Evolutionary conservation across 1,140 invertebrate species (phyloP).

Genomic region (Proctacanthus coquilletti): DNA sequence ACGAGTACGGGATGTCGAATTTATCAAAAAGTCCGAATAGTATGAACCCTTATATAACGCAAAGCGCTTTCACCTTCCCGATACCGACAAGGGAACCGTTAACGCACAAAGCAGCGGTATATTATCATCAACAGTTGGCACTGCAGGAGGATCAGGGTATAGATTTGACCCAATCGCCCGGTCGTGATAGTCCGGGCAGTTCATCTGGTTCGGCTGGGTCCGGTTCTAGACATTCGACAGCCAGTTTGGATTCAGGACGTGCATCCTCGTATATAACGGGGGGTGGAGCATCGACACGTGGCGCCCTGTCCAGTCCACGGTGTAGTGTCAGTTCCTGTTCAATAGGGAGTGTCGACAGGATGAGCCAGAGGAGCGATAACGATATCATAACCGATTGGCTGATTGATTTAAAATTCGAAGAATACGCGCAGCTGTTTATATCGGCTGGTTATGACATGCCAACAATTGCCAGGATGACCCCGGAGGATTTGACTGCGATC

Average conservation of each 20-base stretch:
- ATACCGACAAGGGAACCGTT: conserved; percentile 30
- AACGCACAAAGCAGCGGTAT: conserved; percentile 51
- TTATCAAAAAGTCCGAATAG: not conserved
- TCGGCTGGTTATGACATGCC: conserved; percentile 94
- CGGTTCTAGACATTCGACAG: conserved; percentile 74
- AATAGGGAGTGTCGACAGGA: conserved; percentile 48
- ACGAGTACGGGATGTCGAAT: conserved; percentile 1
- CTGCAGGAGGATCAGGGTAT: conserved; percentile 56
- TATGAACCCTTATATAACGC: not conserved
- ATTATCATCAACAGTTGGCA: conserved; percentile 57
- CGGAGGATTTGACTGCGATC: conserved; percentile 75
- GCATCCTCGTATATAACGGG: conserved; percentile 46
- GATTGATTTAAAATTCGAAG: conserved; percentile 86
- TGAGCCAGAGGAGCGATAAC: conserved; percentile 43
- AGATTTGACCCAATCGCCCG: conserved; percentile 66
- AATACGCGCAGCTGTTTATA: conserved; percentile 88
- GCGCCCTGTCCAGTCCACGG: conserved; percentile 33
- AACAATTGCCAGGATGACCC: conserved; percentile 95
- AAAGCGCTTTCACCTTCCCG: conserved; percentile 3
- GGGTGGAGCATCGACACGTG: conserved; percentile 32
- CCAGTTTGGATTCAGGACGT: conserved; percentile 80
- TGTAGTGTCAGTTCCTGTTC: conserved; percentile 56
- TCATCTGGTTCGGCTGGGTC: conserved; percentile 63
- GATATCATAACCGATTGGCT: conserved; percentile 92
- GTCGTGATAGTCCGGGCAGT: conserved; percentile 74